These are phyloP conservation scores for Potamilus streckersoni DNA, from an alignment of 1,140 invertebrate species.

Conservation along the genomic window DNA sequence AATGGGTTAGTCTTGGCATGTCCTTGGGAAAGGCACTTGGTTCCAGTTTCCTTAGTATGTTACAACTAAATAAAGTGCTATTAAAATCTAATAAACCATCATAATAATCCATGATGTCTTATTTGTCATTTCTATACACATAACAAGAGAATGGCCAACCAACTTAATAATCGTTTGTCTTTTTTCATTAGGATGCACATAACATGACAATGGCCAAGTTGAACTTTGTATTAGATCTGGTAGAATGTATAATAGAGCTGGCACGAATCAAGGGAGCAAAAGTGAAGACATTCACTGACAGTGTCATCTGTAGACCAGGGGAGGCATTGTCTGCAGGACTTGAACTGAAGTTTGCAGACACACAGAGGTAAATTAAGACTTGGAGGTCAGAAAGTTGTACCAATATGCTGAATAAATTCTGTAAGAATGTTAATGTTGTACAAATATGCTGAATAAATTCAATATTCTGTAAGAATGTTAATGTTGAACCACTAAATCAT, in stretches of 20 bases:
- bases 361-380: constrained; percentile 40
- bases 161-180: background rate
- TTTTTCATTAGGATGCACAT: constrained; percentile 80
- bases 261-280: constrained; percentile 83
- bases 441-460: too few relatives aligned
- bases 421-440: too few relatives aligned
- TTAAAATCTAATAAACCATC: too few relatives aligned
- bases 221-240: constrained; percentile 90
- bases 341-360: constrained; percentile 39
- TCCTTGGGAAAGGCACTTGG: too few relatives aligned
- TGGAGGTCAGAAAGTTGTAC: background rate
- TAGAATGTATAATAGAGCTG: constrained; percentile 90
- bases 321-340: constrained; percentile 42
- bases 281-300: constrained; percentile 50
- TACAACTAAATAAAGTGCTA: too few relatives aligned
- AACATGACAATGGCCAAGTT: constrained; percentile 94
- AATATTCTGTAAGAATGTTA: too few relatives aligned
- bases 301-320: constrained; percentile 47
- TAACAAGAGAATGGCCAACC: constrained; percentile 83
- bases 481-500: too few relatives aligned
- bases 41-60: too few relatives aligned
- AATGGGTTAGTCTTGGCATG: too few relatives aligned
- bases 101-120: too few relatives aligned
- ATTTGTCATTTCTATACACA: constrained; percentile 79
- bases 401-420: too few relatives aligned